These are phyloP conservation scores for Heliconius hermathena DNA, from an alignment of 1,140 invertebrate genomes.

Conservation along the genomic window DNA sequence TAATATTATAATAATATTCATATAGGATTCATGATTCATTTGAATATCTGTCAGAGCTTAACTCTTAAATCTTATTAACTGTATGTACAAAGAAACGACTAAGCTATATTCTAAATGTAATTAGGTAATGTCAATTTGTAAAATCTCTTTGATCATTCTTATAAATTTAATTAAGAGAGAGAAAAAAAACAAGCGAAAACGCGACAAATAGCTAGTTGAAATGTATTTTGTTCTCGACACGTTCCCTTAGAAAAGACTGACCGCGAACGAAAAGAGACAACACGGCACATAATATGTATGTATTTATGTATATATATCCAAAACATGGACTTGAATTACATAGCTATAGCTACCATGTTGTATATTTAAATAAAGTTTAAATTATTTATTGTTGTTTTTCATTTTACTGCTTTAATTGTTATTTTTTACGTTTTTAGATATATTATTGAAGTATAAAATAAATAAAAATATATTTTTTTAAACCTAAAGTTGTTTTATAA, in stretches of 20 bases:
- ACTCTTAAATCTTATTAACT: constrained; percentile 1
- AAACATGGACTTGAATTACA: constrained; percentile 64
- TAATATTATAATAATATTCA: too few relatives aligned
- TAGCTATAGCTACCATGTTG: constrained; percentile 75
- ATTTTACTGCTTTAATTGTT: too few relatives aligned
- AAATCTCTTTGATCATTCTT: constrained; percentile 4
- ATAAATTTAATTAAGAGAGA: constrained; percentile 4
- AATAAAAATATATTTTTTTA: too few relatives aligned
- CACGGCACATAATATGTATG: not conserved
- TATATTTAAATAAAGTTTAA: constrained; percentile 78
- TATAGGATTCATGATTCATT: not conserved
- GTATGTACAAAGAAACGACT: constrained; percentile 6
- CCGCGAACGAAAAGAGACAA: constrained; percentile 50
- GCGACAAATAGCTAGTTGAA: constrained; percentile 13
- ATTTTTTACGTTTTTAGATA: too few relatives aligned
- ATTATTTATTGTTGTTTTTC: constrained; percentile 48
- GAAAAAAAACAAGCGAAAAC: constrained; percentile 1
- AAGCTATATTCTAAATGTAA: constrained; percentile 7
- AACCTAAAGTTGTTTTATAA: too few relatives aligned
- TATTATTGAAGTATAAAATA: too few relatives aligned
- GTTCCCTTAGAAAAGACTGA: constrained; percentile 46
- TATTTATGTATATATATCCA: constrained; percentile 44
- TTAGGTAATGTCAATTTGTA: constrained; percentile 8
- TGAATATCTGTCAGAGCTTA: not conserved
- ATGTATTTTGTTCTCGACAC: constrained; percentile 12